phyloP scores from a whole-genome alignment of 92 coral and sea anemone species.

The Palythoa caribaeorum region DNA sequence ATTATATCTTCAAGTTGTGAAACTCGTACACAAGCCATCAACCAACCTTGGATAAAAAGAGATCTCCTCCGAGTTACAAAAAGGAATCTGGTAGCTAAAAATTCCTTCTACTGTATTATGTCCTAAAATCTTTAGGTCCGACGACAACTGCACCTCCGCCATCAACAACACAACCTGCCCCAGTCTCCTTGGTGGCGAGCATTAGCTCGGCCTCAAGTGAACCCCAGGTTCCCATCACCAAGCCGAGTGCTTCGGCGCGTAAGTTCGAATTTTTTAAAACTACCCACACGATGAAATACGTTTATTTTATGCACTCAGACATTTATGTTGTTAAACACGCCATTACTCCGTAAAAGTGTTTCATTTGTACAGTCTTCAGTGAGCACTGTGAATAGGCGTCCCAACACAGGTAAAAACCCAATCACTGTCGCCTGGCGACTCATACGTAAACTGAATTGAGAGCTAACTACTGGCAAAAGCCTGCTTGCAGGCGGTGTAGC shows the following conservation, averaged over 20 bases:
- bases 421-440: too few relatives aligned
- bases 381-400: too few relatives aligned
- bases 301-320: not conserved
- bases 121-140: slow-evolving; percentile 31
- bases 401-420: too few relatives aligned
- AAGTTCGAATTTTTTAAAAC: slow-evolving; percentile 3
- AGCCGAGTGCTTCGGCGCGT: slow-evolving; percentile 32
- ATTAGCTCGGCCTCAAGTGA: slow-evolving; percentile 44
- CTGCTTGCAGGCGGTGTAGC: too few relatives aligned
- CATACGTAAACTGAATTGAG: too few relatives aligned
- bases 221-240: slow-evolving; percentile 33
- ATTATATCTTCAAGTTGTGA: not conserved
- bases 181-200: slow-evolving; percentile 50
- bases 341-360: too few relatives aligned
- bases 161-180: slow-evolving; percentile 31
- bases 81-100: not conserved
- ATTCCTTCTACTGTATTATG: slow-evolving; percentile 8
- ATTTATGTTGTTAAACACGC: not conserved
- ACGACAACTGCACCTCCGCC: slow-evolving; percentile 41
- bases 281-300: not conserved
- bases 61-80: not conserved
- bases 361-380: too few relatives aligned
- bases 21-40: not conserved
- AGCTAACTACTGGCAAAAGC: too few relatives aligned
- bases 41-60: not conserved